Evolutionary conservation across 2,113 vertebrate species (phyloP).

Genomic region (Alouatta palliata): DNA sequence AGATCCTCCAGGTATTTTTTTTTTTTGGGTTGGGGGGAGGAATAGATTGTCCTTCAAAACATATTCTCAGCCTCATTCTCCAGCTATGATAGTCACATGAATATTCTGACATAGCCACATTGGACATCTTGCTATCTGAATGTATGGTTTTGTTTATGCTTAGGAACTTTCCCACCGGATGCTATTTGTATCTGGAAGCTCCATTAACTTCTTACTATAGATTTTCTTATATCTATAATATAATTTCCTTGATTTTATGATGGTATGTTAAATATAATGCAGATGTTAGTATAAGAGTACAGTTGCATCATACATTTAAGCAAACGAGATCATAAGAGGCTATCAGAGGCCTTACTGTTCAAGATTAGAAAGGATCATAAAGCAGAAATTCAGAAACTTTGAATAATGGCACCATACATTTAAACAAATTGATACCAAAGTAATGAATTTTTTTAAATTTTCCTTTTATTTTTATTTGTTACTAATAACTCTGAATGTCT

Average conservation of each 20-base stretch:
- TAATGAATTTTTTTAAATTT: not conserved
- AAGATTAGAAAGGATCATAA: not conserved
- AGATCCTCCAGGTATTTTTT: not conserved
- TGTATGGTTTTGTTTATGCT: not conserved
- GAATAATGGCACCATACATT: not conserved
- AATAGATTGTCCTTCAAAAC: not conserved
- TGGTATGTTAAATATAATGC: not conserved
- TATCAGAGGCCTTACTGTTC: not conserved
- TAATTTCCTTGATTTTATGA: not conserved
- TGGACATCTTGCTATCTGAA: not conserved
- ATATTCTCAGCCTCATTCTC: not conserved
- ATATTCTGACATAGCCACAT: not conserved
- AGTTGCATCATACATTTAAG: not conserved
- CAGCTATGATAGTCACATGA: not conserved
- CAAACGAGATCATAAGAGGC: not conserved
- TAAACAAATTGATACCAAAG: not conserved
- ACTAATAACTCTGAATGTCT: not conserved
- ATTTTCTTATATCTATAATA: not conserved
- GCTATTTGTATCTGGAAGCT: not conserved
- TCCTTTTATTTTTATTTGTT: not conserved
- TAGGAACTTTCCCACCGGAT: not conserved
- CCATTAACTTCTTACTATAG: not conserved
- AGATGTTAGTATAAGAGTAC: not conserved
- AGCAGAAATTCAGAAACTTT: not conserved
- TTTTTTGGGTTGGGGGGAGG: accelerated